These are phyloP conservation scores for Philereme vetulata DNA, from an alignment of 2,888 invertebrate genomes.

Conservation along the genomic window DNA sequence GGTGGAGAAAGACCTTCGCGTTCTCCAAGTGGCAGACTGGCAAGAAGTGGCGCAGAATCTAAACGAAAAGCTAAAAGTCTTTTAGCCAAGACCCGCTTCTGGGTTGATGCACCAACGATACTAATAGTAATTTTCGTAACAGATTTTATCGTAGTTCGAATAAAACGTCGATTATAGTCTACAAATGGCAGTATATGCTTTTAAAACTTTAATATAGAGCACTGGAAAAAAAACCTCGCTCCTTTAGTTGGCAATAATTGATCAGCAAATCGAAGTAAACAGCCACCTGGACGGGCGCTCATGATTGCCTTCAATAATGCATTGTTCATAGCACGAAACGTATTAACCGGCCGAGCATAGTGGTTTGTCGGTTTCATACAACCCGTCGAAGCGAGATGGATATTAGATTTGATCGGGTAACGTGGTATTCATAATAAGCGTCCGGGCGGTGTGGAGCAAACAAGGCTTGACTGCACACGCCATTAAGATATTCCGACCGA, in stretches of 20 bases:
- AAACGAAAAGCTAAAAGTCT: no score
- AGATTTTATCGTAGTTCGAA: no score
- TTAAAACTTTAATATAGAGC: slow-evolving; percentile 18
- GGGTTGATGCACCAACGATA: no score
- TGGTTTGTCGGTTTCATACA: slow-evolving; percentile 33
- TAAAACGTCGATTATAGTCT: no score
- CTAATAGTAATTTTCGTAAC: no score
- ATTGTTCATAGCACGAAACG: slow-evolving; percentile 66
- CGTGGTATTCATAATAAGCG: slow-evolving; percentile 57
- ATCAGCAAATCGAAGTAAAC: slow-evolving; percentile 72
- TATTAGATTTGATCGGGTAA: slow-evolving; percentile 46
- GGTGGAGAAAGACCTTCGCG: no score
- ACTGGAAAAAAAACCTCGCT: slow-evolving; percentile 41
- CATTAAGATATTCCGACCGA: slow-evolving; percentile 69
- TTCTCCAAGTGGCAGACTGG: no score
- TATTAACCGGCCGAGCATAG: slow-evolving; percentile 48
- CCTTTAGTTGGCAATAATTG: slow-evolving; percentile 63
- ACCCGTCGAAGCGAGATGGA: slow-evolving; percentile 31
- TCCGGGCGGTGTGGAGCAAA: slow-evolving; percentile 58
- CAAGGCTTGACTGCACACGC: slow-evolving; percentile 68
- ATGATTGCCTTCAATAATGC: slow-evolving; percentile 76
- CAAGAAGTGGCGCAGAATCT: no score
- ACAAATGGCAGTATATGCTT: no score
- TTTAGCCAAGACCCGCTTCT: no score
- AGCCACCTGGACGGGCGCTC: slow-evolving; percentile 63